Conservation (phyloP, 1,140 invertebrate genomes). For the Oryzaephilus surinamensis region DNA sequence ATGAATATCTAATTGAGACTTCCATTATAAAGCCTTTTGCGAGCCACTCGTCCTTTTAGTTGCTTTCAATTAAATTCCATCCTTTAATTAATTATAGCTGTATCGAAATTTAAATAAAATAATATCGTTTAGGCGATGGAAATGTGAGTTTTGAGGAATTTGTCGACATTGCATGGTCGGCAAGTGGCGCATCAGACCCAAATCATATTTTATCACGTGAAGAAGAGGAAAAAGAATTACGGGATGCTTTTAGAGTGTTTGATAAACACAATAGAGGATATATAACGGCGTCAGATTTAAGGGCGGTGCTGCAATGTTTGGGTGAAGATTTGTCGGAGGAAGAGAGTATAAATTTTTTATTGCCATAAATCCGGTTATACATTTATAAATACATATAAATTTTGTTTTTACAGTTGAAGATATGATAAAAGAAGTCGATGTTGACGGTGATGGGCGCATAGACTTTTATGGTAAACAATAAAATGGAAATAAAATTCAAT, state of each 20-base stretch:
- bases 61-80: too few species aligned
- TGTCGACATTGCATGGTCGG: slow-evolving; percentile 75
- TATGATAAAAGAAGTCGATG: slow-evolving; percentile 87
- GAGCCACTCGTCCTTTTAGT: too few species aligned
- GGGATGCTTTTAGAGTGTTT: slow-evolving; percentile 78
- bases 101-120: too few species aligned
- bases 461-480: slow-evolving; percentile 68
- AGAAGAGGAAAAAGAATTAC: slow-evolving; percentile 74
- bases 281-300: slow-evolving; percentile 72
- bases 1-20: slow-evolving; percentile 2
- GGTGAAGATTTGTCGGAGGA: slow-evolving; percentile 78
- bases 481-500: slow-evolving; percentile 2
- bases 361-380: slow-evolving; percentile 5
- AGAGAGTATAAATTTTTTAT: slow-evolving; percentile 56
- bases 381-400: slow-evolving; percentile 5
- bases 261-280: slow-evolving; percentile 81
- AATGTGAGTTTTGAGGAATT: slow-evolving; percentile 89
- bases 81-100: too few species aligned
- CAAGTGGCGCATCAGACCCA: slow-evolving; percentile 43
- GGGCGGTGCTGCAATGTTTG: slow-evolving; percentile 73
- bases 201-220: slow-evolving; percentile 37
- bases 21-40: too few species aligned
- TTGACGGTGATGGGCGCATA: slow-evolving; percentile 78
- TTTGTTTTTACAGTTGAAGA: slow-evolving; percentile 66
- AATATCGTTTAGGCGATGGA: too few species aligned